Percentiles rank a stretch among this genome's conserved stretches.
Evolutionary conservation across 2,113 vertebrate genomes (phyloP).

Genomic region (Scophthalmus maximus): DNA sequence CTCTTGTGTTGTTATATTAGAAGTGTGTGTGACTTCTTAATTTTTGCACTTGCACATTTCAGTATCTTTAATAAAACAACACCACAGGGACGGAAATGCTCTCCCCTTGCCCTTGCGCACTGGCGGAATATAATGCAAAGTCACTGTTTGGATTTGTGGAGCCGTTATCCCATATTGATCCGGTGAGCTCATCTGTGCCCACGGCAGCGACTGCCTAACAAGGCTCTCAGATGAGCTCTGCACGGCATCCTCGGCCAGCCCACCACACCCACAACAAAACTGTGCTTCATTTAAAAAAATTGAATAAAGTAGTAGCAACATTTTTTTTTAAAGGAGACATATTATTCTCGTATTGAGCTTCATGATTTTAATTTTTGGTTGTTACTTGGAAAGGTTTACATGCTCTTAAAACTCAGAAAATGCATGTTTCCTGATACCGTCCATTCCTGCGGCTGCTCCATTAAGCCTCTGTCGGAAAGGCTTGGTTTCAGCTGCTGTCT

Average conservation of each 20-base stretch:
- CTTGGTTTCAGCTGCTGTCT: no score
- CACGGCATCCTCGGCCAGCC: constrained; percentile 1
- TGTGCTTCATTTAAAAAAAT: no score
- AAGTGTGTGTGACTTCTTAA: neutral
- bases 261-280: constrained; percentile 3
- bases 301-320: no score
- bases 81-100: neutral
- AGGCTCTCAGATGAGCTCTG: constrained; percentile 31
- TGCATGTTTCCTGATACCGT: no score
- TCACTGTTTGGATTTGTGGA: constrained; percentile 57
- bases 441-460: no score
- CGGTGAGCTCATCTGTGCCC: constrained; percentile 50
- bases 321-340: no score
- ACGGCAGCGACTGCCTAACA: constrained; percentile 29
- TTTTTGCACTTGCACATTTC: neutral
- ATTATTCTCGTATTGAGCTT: no score
- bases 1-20: constrained; percentile 1
- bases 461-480: no score
- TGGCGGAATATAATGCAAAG: constrained; percentile 36
- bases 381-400: no score
- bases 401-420: no score
- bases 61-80: neutral
- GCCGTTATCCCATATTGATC: constrained; percentile 65
- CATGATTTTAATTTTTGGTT: no score
- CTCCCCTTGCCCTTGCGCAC: constrained; percentile 2